A percentile compares a stretch with the other conserved stretches of the same genome.
These are phyloP conservation scores for Lepus townsendii DNA, from an alignment of 2,797 vertebrate genomes.

Conservation along the genomic window DNA sequence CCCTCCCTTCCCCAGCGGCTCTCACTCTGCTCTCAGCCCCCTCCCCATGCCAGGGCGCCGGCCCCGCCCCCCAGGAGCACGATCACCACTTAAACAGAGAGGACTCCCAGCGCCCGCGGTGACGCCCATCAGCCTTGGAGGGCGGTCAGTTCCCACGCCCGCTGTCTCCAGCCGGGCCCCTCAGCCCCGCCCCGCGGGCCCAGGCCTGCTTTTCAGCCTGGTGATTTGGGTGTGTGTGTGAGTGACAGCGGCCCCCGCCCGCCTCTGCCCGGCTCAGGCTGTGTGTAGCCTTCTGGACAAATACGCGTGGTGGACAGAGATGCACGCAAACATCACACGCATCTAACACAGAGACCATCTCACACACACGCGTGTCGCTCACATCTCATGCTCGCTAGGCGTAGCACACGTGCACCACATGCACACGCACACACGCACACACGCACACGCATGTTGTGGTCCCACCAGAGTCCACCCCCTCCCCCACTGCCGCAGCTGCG, in stretches of 20 bases:
- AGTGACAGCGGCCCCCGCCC: no score
- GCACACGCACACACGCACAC: no score
- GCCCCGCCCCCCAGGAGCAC: background rate
- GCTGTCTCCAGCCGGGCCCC: no score
- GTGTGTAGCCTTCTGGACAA: background rate
- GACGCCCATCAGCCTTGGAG: background rate
- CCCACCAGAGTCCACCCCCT: background rate
- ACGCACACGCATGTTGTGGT: accelerated
- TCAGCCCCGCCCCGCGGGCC: background rate
- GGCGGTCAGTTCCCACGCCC: background rate
- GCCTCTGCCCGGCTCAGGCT: no score
- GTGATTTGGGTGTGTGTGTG: accelerated
- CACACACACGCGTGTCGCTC: background rate
- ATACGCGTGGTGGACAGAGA: background rate
- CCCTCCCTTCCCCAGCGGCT: accelerated
- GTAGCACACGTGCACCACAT: no score
- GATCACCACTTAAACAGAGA: background rate
- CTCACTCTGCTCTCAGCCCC: no score
- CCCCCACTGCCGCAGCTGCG: background rate
- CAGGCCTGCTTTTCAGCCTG: no score
- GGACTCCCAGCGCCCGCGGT: background rate
- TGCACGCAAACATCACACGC: background rate
- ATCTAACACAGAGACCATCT: no score
- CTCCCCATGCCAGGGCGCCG: accelerated
- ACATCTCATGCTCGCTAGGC: no score